Percentiles rank a stretch among this genome's conserved stretches.
Evolutionary conservation across 2,113 vertebrate species (phyloP).

Genomic region (Dicerorhinus sumatrensis): DNA sequence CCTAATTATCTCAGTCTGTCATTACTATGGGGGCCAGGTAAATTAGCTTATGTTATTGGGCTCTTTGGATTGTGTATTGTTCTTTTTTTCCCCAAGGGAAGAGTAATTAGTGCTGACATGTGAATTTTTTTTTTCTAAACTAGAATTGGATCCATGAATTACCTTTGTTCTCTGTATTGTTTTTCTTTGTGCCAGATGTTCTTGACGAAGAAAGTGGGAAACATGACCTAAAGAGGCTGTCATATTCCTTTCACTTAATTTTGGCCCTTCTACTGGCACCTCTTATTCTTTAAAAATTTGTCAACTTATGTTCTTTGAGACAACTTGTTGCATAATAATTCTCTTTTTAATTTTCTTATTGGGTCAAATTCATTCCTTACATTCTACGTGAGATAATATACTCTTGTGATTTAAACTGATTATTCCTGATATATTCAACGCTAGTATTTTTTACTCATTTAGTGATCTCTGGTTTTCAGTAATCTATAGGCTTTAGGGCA

Average conservation of each 20-base stretch:
- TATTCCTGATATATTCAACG: neutral
- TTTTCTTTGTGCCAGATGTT: slow-evolving; percentile 72
- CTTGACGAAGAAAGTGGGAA: slow-evolving; percentile 63
- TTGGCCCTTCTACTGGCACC: slow-evolving; percentile 38
- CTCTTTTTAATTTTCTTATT: slow-evolving; percentile 28
- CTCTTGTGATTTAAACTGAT: neutral
- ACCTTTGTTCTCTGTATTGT: slow-evolving; percentile 34
- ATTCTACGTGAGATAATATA: slow-evolving; percentile 7
- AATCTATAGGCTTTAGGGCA: neutral
- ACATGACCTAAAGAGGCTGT: slow-evolving; percentile 15
- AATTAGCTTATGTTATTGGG: slow-evolving; percentile 22
- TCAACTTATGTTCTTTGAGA: slow-evolving; percentile 38
- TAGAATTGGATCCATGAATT: slow-evolving; percentile 24
- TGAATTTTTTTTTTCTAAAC: slow-evolving; percentile 9
- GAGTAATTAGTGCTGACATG: slow-evolving; percentile 39
- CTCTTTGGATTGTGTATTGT: slow-evolving; percentile 42
- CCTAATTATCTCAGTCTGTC: slow-evolving; percentile 59
- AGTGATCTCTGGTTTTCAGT: slow-evolving; percentile 42
- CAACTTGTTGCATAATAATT: neutral
- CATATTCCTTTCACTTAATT: slow-evolving; percentile 53
- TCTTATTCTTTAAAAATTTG: slow-evolving; percentile 53
- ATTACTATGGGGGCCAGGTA: neutral
- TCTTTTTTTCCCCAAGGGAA: slow-evolving; percentile 28
- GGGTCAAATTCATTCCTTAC: slow-evolving; percentile 49
- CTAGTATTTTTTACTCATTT: neutral